phyloP scores from a whole-genome alignment of 2,888 invertebrate species.

The Chymomyza procnemis region DNA sequence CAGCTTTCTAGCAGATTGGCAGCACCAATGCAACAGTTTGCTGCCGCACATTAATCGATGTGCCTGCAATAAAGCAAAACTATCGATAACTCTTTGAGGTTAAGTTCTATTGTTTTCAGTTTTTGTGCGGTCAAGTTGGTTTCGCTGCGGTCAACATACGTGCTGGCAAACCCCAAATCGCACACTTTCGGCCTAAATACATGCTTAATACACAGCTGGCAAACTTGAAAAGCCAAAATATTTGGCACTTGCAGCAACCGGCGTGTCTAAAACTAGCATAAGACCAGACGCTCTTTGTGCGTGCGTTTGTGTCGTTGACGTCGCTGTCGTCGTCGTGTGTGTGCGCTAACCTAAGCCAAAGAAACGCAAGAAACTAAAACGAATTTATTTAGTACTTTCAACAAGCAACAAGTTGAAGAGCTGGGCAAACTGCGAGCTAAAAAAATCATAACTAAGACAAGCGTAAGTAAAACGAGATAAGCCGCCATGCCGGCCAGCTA shows the following conservation, averaged over 20 bases:
- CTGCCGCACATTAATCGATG: neutral
- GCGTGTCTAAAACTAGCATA: neutral
- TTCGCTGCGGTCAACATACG: neutral
- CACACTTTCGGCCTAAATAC: neutral
- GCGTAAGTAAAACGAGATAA: slow-evolving; percentile 11
- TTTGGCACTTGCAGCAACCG: neutral
- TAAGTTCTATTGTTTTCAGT: neutral
- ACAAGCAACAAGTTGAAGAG: slow-evolving; percentile 8
- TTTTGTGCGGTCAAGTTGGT: neutral
- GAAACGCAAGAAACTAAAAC: neutral
- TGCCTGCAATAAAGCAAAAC: neutral
- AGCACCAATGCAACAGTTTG: neutral
- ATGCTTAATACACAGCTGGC: neutral
- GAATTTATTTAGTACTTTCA: slow-evolving; percentile 33
- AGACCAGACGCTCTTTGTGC: neutral
- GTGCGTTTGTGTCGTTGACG: neutral
- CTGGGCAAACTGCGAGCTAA: slow-evolving; percentile 19
- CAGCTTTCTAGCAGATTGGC: neutral
- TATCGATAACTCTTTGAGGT: neutral
- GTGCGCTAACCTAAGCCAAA: slow-evolving; percentile 3
- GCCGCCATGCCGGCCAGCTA: slow-evolving; percentile 20
- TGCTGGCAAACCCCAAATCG: neutral
- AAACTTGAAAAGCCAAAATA: neutral
- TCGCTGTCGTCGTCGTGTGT: no score
- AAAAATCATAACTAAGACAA: no score